A percentile compares a stretch with the other conserved stretches of the same genome.
Conservation (phyloP, 2,888 invertebrate genomes). For the Lasioglossum villosulum region DNA sequence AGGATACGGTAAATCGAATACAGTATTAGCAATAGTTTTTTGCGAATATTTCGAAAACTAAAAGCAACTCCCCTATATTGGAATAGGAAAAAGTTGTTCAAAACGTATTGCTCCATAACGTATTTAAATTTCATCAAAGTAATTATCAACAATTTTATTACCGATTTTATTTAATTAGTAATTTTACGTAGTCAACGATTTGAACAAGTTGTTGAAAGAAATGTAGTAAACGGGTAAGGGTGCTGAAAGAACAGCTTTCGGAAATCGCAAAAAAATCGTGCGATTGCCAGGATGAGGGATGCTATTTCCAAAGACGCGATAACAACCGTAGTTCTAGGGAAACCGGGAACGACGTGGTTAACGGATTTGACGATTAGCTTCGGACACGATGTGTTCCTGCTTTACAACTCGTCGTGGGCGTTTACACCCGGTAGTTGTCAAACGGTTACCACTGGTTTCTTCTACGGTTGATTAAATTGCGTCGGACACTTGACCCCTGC, state of each 20-base stretch:
- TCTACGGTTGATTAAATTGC: slow-evolving; percentile 60
- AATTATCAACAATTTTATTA: no score
- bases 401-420: slow-evolving; percentile 69
- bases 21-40: no score
- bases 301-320: slow-evolving; percentile 3
- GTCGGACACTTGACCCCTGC: slow-evolving; percentile 52
- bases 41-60: no score
- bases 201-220: no score
- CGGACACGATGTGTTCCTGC: slow-evolving; percentile 56
- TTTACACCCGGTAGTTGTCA: slow-evolving; percentile 67
- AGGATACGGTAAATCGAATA: no score
- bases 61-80: no score
- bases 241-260: neutral
- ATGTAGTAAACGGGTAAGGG: no score
- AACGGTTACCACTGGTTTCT: slow-evolving; percentile 55
- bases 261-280: neutral
- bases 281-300: neutral
- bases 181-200: no score
- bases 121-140: no score
- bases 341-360: slow-evolving; percentile 59
- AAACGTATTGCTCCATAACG: no score
- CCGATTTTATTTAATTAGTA: no score
- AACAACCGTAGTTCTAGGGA: slow-evolving; percentile 13
- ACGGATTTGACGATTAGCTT: slow-evolving; percentile 70
- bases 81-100: no score